Evolutionary conservation across 1,140 invertebrate species (phyloP), one percentile per base, ranked within the genome.

Genomic region (Caenorhabditis brenneri): DNA sequence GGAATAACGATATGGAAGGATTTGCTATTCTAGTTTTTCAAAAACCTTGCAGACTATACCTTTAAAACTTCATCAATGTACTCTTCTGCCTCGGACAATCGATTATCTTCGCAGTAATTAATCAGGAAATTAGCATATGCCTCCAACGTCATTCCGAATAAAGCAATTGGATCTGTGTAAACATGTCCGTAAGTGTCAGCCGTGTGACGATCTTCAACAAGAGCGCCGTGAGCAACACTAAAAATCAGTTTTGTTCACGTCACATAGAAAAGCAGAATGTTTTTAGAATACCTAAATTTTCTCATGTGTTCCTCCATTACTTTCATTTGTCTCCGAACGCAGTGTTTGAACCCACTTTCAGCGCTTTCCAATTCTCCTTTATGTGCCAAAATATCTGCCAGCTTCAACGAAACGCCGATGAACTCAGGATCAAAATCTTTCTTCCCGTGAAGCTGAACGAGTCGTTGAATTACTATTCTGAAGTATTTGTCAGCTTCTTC

Each of bases 11-110:
- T n/a, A n/a, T n/a, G n/a, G n/a, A n/a, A n/a, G n/a, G n/a, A 12
- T 48, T 24, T 6, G 51, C 16, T 15, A 6, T 16, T 16, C 42
- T 16, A 78, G 49, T 80, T 27, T 24, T 58, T 24, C 22, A 19
- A 31, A 79, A n/a, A n/a, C n/a, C 36, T 0, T 80, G 0, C 49
- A 27, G 33, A 27, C 24, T 24, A 22, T 29, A 91, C 89, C 86
- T 90, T 90, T 27, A 90, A 51, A 2, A 87, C 90, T 79, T 90
- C 89, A 58, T 90, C 87, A 53, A 90, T 87, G 79, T 88, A 91
- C 74, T 90, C 90, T 69, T 86, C 82, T 24, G 87, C 89, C 80
- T 90, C 89, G 16, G 80, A 69, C 29, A 88, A 15, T 31, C 89
- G 82, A 29, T 79, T 69, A 48, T 90, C 90, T 36, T 79, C 87